Conservation (phyloP, 1,140 invertebrate genomes). For the Octopus sinensis region DNA sequence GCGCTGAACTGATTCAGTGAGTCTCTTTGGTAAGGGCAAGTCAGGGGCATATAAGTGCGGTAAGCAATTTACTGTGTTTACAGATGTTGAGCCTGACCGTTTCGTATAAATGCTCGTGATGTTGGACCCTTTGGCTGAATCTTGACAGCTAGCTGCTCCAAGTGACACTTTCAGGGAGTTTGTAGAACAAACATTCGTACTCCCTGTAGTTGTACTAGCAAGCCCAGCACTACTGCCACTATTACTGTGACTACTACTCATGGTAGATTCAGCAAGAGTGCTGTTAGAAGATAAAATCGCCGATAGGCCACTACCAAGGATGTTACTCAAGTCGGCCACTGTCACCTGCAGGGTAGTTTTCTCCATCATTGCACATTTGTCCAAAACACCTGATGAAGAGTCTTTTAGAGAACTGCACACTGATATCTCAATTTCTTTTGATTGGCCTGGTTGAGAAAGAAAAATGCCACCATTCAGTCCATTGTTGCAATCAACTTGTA, state of each 20-base stretch:
- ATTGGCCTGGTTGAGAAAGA: constrained; percentile 1
- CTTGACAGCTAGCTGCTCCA: constrained; percentile 14
- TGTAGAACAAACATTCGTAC: background rate
- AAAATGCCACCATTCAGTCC: constrained; percentile 10
- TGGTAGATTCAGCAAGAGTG: background rate
- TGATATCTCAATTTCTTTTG: constrained; percentile 11
- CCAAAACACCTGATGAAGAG: background rate
- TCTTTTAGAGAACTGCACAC: background rate
- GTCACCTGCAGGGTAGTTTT: constrained; percentile 6
- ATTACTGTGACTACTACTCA: background rate
- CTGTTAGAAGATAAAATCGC: constrained; percentile 1
- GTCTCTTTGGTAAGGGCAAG: constrained; percentile 31
- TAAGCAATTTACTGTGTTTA: constrained; percentile 36
- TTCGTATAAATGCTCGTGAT: constrained; percentile 40
- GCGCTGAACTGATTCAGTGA: constrained; percentile 38
- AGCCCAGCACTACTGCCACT: background rate
- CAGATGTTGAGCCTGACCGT: constrained; percentile 27
- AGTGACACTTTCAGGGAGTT: constrained; percentile 15
- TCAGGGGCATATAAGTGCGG: constrained; percentile 38
- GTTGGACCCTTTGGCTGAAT: constrained; percentile 28
- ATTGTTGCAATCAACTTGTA: constrained; percentile 7
- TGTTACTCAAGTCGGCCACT: background rate
- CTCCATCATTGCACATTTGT: constrained; percentile 1
- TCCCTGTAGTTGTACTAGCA: background rate
- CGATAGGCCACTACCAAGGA: background rate